A percentile compares a stretch with the other conserved stretches of the same genome.
Evolutionary conservation across 2,888 invertebrate genomes (phyloP).

Genomic region (Incurvaria masculella): DNA sequence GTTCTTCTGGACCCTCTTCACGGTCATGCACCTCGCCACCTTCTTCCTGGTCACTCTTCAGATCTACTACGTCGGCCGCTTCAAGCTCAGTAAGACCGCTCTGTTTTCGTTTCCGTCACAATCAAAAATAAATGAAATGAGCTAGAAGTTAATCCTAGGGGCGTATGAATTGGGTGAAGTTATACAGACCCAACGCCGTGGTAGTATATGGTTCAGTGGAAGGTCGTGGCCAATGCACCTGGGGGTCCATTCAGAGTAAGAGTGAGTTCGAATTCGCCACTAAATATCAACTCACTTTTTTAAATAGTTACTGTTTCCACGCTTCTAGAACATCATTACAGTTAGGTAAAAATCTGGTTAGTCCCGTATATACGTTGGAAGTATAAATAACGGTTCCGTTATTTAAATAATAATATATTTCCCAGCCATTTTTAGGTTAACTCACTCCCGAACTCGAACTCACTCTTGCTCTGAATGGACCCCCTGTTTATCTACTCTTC

Average conservation of each 20-base stretch:
- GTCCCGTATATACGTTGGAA: too few species aligned
- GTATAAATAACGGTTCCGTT: too few species aligned
- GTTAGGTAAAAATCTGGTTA: too few species aligned
- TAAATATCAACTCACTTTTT: too few species aligned
- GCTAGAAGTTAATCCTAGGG: not conserved
- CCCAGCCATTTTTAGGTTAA: too few species aligned
- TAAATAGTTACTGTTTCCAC: too few species aligned
- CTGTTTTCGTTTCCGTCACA: not conserved
- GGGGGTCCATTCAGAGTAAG: too few species aligned
- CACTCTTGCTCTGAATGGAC: too few species aligned
- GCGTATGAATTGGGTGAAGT: not conserved
- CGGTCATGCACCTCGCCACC: conserved; percentile 65
- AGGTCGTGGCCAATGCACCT: not conserved
- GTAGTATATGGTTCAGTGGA: not conserved
- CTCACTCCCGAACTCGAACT: too few species aligned
- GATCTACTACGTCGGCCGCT: conserved; percentile 76
- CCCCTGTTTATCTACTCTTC: not conserved
- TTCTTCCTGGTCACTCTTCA: conserved; percentile 68
- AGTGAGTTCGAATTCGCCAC: too few species aligned
- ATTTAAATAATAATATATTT: too few species aligned
- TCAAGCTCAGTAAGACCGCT: conserved; percentile 58
- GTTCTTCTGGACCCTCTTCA: conserved; percentile 74
- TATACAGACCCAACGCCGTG: not conserved
- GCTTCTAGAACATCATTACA: not conserved
- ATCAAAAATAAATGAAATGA: not conserved